A percentile compares a stretch with the other conserved stretches of the same genome.
Evolutionary conservation across 2,113 vertebrate species (phyloP).

Genomic region (Spea bombifrons): DNA sequence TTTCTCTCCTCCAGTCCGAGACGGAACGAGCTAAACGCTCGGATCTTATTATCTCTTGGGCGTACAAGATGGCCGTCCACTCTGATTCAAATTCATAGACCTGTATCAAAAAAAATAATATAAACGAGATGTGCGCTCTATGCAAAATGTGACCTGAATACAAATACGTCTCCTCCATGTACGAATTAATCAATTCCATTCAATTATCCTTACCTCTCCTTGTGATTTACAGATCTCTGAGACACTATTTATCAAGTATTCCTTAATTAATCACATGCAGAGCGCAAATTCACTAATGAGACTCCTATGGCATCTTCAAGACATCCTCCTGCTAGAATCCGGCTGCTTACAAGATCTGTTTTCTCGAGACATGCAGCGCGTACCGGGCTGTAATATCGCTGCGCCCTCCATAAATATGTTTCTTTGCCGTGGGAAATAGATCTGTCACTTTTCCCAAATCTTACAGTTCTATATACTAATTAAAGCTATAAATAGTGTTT

Average conservation of each 20-base stretch:
- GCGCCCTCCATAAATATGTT: too few relatives aligned
- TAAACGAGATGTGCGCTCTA: neutral
- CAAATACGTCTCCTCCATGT: slow-evolving; percentile 31
- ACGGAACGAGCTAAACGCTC: too few relatives aligned
- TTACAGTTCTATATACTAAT: too few relatives aligned
- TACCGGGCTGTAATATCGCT: too few relatives aligned
- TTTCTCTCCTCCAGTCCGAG: too few relatives aligned
- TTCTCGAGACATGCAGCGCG: neutral
- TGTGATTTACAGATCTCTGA: slow-evolving; percentile 64
- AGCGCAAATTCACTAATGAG: slow-evolving; percentile 63
- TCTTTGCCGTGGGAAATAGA: too few relatives aligned
- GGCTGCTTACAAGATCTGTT: neutral
- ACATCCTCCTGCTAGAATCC: slow-evolving; percentile 30
- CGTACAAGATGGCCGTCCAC: neutral
- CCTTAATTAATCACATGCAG: slow-evolving; percentile 69
- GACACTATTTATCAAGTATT: slow-evolving; percentile 67
- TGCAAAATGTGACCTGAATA: slow-evolving; percentile 7
- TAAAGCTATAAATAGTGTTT: too few relatives aligned
- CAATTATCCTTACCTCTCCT: slow-evolving; percentile 55
- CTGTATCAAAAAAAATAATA: neutral
- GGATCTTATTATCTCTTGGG: neutral
- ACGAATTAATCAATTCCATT: slow-evolving; percentile 55
- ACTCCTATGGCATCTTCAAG: slow-evolving; percentile 56
- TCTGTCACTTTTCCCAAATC: too few relatives aligned
- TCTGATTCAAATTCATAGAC: neutral